A percentile compares a stretch with the other conserved stretches of the same genome.
phyloP scores from a whole-genome alignment of 2,797 vertebrate species.

The Chelonia mydas region DNA sequence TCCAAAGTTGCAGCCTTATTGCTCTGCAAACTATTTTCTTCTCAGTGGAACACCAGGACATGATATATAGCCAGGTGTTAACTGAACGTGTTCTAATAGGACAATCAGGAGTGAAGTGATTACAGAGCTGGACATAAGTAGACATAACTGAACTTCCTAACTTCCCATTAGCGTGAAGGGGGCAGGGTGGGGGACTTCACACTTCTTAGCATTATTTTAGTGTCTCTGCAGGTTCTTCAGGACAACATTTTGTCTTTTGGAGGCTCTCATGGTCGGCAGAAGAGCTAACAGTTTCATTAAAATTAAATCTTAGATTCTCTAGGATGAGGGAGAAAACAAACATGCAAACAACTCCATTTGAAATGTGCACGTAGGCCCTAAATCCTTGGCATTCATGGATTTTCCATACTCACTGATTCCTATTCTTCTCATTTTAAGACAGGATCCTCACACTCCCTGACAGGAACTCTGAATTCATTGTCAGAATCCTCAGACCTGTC shows the following conservation, averaged over 20 bases:
- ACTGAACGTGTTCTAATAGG: neutral
- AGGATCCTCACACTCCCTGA: neutral
- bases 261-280: neutral
- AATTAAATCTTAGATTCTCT: neutral
- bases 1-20: neutral
- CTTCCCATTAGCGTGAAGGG: neutral
- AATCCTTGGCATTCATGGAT: neutral
- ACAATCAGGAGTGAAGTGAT: neutral
- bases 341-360: neutral
- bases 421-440: neutral
- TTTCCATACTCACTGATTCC: neutral
- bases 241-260: neutral
- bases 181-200: neutral
- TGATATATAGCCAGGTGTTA: neutral
- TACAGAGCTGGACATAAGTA: neutral
- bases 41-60: neutral
- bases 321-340: neutral
- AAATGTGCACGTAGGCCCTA: neutral
- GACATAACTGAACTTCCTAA: neutral
- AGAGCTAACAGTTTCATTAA: neutral
- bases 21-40: neutral
- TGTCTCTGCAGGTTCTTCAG: neutral
- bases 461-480: neutral
- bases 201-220: neutral
- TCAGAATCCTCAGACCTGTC: neutral